These are phyloP conservation scores for Nycticorax nycticorax DNA, from an alignment of 2,113 vertebrate species.

Conservation along the genomic window DNA sequence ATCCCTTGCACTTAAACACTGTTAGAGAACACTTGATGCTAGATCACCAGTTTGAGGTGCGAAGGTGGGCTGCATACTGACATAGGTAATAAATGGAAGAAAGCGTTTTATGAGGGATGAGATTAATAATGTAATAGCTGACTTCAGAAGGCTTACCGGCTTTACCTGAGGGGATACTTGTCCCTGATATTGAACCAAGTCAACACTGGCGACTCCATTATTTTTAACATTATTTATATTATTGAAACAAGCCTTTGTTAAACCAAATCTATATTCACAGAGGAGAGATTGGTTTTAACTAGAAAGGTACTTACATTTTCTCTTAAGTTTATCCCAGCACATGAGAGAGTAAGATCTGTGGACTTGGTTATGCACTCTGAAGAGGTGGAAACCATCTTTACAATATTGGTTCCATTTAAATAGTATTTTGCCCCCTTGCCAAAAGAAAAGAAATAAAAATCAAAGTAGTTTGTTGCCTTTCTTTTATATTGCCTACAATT, in stretches of 20 bases:
- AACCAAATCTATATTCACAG: background rate
- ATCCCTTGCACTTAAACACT: constrained; percentile 30
- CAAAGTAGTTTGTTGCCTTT: background rate
- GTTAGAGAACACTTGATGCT: constrained; percentile 3
- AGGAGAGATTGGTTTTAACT: background rate
- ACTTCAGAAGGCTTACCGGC: background rate
- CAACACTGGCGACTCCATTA: background rate
- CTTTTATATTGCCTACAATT: background rate
- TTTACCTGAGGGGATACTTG: constrained; percentile 46
- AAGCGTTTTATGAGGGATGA: constrained; percentile 17
- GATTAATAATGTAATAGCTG: constrained; percentile 56
- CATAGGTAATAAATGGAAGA: constrained; percentile 44
- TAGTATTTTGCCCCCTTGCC: background rate
- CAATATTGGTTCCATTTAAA: background rate
- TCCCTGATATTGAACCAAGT: constrained; percentile 33
- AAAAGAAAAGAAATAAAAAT: background rate
- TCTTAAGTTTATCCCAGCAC: background rate
- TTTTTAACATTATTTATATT: constrained; percentile 40
- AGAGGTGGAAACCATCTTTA: background rate
- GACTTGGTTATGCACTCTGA: background rate
- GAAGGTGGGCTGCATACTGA: constrained; percentile 31
- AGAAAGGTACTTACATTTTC: background rate
- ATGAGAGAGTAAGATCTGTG: background rate
- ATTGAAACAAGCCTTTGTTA: constrained; percentile 27
- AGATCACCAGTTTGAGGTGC: background rate